Evolutionary conservation across 2,888 invertebrate species (phyloP).

Genomic region (Mechanitis messenoides): DNA sequence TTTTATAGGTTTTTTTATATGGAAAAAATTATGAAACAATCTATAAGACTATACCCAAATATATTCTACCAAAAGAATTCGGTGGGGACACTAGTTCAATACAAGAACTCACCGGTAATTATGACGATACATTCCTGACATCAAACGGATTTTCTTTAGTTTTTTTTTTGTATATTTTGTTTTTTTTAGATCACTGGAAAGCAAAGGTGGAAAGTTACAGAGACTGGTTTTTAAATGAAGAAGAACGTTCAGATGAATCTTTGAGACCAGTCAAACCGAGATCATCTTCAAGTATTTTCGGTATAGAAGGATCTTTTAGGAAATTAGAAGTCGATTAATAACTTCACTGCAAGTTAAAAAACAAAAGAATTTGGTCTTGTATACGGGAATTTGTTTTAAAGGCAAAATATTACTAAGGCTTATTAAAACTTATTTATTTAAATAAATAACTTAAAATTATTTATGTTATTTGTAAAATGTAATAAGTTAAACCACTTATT

Average conservation of each 20-base stretch:
- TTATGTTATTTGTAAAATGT: too few relatives aligned
- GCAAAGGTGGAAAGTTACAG: slow-evolving; percentile 64
- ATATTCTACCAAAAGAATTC: slow-evolving; percentile 73
- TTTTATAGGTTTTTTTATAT: slow-evolving; percentile 66
- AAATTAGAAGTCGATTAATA: slow-evolving; percentile 66
- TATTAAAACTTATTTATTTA: too few relatives aligned
- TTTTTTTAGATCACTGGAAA: slow-evolving; percentile 49
- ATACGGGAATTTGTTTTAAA: too few relatives aligned
- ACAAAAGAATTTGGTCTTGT: too few relatives aligned
- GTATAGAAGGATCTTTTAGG: slow-evolving; percentile 73
- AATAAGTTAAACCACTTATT: too few relatives aligned
- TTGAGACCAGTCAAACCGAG: slow-evolving; percentile 64
- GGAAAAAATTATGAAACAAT: slow-evolving; percentile 63
- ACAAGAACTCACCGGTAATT: slow-evolving; percentile 64
- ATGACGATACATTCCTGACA: background rate
- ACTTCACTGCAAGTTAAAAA: slow-evolving; percentile 7
- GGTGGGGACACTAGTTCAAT: slow-evolving; percentile 73
- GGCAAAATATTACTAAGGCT: too few relatives aligned
- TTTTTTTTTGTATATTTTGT: background rate
- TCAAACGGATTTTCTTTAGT: background rate
- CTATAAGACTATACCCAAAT: slow-evolving; percentile 67
- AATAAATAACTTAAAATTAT: too few relatives aligned
- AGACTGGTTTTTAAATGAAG: slow-evolving; percentile 67
- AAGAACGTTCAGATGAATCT: slow-evolving; percentile 66
- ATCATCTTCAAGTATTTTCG: slow-evolving; percentile 60